Conservation (phyloP, 2,797 vertebrate species). For the Bufotes viridis region DNA sequence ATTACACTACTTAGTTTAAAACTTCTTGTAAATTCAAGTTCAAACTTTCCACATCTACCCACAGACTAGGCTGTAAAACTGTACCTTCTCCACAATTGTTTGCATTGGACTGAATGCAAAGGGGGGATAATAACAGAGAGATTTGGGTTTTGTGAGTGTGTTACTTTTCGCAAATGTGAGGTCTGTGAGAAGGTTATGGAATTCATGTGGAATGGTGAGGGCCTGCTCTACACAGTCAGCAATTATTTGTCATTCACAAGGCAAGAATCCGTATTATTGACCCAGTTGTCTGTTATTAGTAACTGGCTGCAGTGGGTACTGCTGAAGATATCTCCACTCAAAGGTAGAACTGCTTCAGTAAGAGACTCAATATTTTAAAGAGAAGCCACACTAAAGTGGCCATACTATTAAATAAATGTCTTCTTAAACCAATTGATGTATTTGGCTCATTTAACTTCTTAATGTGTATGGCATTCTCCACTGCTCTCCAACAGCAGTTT, state of each 20-base stretch:
- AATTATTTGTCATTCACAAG: conserved; percentile 18
- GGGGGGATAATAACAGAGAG: conserved; percentile 46
- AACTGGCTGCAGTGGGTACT: background rate
- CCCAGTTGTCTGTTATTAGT: background rate
- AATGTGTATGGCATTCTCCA: no score
- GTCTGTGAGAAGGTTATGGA: conserved; percentile 46
- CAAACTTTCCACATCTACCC: conserved; percentile 50
- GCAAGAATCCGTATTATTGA: background rate
- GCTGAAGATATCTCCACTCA: background rate
- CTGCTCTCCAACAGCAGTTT: no score
- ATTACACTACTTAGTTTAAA: conserved; percentile 44
- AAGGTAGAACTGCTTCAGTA: background rate
- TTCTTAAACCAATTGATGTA: no score
- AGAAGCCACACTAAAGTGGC: no score
- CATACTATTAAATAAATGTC: no score
- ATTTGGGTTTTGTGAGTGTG: conserved; percentile 46
- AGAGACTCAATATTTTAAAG: background rate
- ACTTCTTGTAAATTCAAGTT: conserved; percentile 46
- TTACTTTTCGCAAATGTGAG: conserved; percentile 44
- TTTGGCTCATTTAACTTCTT: no score
- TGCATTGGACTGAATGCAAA: conserved; percentile 47
- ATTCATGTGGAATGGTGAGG: conserved; percentile 26
- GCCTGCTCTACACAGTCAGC: conserved; percentile 4
- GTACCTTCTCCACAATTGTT: conserved; percentile 49
- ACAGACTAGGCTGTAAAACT: conserved; percentile 45